A percentile compares a stretch with the other conserved stretches of the same genome.
Evolutionary conservation across 2,888 invertebrate genomes (phyloP).

Genomic region (Zaprionus bogoriensis): DNA sequence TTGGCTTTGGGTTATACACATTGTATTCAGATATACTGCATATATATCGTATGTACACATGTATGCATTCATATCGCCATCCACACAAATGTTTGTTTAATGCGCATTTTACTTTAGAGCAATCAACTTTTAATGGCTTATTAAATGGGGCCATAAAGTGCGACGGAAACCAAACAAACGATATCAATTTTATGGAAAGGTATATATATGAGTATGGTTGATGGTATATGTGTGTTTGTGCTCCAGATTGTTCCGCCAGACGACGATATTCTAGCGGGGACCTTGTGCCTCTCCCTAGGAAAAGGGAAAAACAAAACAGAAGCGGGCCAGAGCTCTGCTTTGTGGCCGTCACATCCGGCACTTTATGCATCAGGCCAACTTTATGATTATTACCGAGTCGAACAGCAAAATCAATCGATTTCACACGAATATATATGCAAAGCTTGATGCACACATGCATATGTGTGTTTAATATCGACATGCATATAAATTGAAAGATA

Average conservation of each 20-base stretch:
- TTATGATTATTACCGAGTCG: slow-evolving; percentile 48
- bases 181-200: slow-evolving; percentile 16
- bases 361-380: slow-evolving; percentile 42
- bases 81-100: slow-evolving; percentile 39
- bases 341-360: slow-evolving; percentile 19
- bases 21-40: neutral
- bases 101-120: slow-evolving; percentile 47
- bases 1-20: neutral
- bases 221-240: neutral
- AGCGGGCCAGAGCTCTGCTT: slow-evolving; percentile 1
- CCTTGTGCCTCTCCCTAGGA: neutral
- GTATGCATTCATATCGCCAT: neutral
- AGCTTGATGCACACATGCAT: slow-evolving; percentile 3
- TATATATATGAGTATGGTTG: neutral
- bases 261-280: neutral
- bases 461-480: neutral
- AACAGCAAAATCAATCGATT: slow-evolving; percentile 33
- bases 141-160: slow-evolving; percentile 70
- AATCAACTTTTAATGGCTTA: slow-evolving; percentile 74
- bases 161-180: slow-evolving; percentile 15
- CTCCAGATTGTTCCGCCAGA: slow-evolving; percentile 11
- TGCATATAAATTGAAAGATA: neutral
- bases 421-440: slow-evolving; percentile 6
- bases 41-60: no score
- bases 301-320: neutral